Evolutionary conservation across 1,140 invertebrate genomes (phyloP).

Genomic region (Parasteatoda tepidariorum): DNA sequence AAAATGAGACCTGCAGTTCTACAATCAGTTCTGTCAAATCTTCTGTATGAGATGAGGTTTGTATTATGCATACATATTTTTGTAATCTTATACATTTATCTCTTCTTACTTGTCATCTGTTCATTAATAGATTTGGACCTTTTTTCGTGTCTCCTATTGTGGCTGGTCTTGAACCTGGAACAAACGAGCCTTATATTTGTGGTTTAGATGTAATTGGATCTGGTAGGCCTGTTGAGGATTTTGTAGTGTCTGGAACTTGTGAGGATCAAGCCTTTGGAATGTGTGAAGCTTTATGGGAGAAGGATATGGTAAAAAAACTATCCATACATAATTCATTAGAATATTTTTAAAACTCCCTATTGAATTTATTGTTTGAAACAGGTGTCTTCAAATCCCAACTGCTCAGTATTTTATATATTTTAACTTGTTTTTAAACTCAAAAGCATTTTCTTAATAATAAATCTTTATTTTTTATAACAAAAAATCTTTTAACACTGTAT

Average conservation of each 20-base stretch:
- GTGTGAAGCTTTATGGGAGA: slow-evolving; percentile 96
- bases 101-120: slow-evolving; percentile 9
- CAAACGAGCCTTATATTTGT: slow-evolving; percentile 89
- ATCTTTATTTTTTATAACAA: too few relatives aligned
- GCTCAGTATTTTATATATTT: too few relatives aligned
- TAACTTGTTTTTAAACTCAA: too few relatives aligned
- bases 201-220: slow-evolving; percentile 96
- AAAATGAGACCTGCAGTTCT: slow-evolving; percentile 92
- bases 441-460: too few relatives aligned
- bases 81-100: neutral
- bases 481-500: too few relatives aligned
- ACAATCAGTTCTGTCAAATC: slow-evolving; percentile 92
- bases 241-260: slow-evolving; percentile 95
- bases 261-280: slow-evolving; percentile 95
- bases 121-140: slow-evolving; percentile 83
- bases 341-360: too few relatives aligned
- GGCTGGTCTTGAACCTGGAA: slow-evolving; percentile 90
- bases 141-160: slow-evolving; percentile 98
- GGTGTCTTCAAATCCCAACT: too few relatives aligned
- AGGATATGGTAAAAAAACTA: slow-evolving; percentile 76
- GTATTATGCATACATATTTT: slow-evolving; percentile 31
- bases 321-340: too few relatives aligned
- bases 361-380: too few relatives aligned
- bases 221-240: slow-evolving; percentile 88
- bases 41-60: slow-evolving; percentile 92